Conservation (phyloP, 2,113 vertebrate genomes). For the Sporophila hypoxantha region DNA sequence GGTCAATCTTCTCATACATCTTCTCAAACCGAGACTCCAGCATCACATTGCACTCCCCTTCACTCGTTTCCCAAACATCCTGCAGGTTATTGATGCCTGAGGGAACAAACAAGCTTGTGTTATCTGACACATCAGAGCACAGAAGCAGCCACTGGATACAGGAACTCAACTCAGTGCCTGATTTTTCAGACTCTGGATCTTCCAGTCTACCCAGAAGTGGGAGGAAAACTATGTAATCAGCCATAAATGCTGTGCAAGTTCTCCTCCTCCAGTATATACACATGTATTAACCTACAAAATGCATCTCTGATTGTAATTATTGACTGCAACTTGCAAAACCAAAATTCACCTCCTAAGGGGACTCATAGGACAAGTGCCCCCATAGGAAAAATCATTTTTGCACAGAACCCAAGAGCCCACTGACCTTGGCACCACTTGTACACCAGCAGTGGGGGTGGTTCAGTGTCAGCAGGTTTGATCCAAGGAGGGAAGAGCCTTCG, state of each 20-base stretch:
- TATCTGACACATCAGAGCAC: neutral
- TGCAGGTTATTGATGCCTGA: constrained; percentile 96
- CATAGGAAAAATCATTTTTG: accelerated
- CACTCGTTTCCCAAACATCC: constrained; percentile 96
- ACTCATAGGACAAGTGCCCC: accelerated
- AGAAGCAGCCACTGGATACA: neutral
- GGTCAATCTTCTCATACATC: constrained; percentile 99
- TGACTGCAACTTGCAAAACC: neutral
- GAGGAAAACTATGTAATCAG: neutral
- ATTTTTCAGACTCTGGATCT: neutral
- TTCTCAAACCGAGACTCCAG: constrained; percentile 97
- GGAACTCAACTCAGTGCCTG: neutral
- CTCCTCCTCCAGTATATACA: neutral
- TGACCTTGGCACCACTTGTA: constrained; percentile 99
- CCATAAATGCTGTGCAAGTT: neutral
- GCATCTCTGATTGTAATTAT: neutral
- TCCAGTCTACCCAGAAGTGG: neutral
- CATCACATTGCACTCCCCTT: constrained; percentile 98
- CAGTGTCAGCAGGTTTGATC: constrained; percentile 98
- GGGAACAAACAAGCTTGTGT: neutral
- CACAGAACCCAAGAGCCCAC: neutral
- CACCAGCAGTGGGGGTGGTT: constrained; percentile 92
- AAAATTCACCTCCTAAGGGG: neutral
- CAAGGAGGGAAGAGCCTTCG: constrained; percentile 93
- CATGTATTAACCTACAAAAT: neutral